phyloP scores from a whole-genome alignment of 2,113 vertebrate genomes.

The Gymnarchus niloticus region DNA sequence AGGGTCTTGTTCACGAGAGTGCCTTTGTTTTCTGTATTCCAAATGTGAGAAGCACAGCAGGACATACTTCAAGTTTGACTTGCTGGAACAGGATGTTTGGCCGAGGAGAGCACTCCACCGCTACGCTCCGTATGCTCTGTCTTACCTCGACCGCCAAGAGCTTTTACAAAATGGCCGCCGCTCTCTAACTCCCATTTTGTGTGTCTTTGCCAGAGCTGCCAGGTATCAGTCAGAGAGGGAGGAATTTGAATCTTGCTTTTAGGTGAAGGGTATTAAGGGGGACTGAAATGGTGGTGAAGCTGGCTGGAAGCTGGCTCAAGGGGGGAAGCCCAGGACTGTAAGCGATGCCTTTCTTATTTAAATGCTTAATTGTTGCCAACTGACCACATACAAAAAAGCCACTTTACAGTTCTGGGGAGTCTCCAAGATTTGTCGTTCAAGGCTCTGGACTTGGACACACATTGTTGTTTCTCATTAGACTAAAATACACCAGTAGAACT shows the following conservation, averaged over 20 bases:
- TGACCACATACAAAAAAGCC: constrained; percentile 62
- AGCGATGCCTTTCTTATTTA: constrained; percentile 52
- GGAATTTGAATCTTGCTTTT: constrained; percentile 15
- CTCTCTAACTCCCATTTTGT: constrained; percentile 67
- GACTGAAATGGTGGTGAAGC: constrained; percentile 38
- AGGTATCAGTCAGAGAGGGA: constrained; percentile 61
- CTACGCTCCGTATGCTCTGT: background rate
- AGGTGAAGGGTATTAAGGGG: background rate
- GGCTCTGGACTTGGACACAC: constrained; percentile 70
- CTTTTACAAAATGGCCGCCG: constrained; percentile 70
- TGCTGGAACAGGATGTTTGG: constrained; percentile 9
- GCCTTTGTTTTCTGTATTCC: background rate
- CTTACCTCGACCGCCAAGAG: constrained; percentile 31
- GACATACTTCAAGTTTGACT: constrained; percentile 22
- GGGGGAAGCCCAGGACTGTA: background rate
- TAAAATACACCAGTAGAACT: constrained; percentile 34
- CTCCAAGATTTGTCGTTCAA: constrained; percentile 51
- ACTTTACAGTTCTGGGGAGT: constrained; percentile 57
- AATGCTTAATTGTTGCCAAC: constrained; percentile 60
- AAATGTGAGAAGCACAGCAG: constrained; percentile 25
- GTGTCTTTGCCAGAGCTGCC: constrained; percentile 57
- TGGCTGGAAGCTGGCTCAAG: constrained; percentile 27
- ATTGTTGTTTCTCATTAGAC: constrained; percentile 65
- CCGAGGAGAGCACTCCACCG: background rate
- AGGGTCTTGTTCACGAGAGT: background rate